A percentile compares a stretch with the other conserved stretches of the same genome.
phyloP scores from a whole-genome alignment of 2,888 invertebrate species.

The Muschampia plurimacula region DNA sequence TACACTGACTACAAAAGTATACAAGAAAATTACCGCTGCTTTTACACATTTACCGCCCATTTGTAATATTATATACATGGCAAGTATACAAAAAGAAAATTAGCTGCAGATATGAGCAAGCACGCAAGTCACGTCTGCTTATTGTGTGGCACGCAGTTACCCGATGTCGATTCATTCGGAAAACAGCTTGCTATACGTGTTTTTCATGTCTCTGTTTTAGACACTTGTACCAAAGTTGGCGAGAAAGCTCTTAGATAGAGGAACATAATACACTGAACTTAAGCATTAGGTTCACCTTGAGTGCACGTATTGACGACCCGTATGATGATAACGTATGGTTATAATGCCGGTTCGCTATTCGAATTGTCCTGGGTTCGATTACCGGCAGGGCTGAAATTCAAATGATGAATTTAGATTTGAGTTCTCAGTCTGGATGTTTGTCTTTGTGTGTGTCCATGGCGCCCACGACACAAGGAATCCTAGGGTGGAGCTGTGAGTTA shows the following conservation, averaged over 20 bases:
- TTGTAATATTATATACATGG: constrained; percentile 2
- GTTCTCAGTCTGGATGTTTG: too few species aligned
- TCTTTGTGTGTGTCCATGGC: too few species aligned
- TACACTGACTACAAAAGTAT: neutral
- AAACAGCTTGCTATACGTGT: constrained; percentile 34
- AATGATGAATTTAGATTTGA: too few species aligned
- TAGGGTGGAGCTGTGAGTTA: too few species aligned
- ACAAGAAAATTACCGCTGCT: neutral
- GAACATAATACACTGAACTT: too few species aligned
- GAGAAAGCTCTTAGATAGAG: neutral
- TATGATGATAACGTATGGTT: too few species aligned
- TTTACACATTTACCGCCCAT: neutral
- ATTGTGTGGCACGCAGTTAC: constrained; percentile 30
- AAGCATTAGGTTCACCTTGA: too few species aligned
- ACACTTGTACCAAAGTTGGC: constrained; percentile 7
- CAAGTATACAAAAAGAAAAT: constrained; percentile 27
- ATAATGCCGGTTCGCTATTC: too few species aligned
- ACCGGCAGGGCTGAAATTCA: too few species aligned
- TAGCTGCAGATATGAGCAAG: constrained; percentile 20
- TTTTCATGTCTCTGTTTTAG: constrained; percentile 33
- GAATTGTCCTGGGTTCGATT: too few species aligned
- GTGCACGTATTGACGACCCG: too few species aligned
- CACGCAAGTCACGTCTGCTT: constrained; percentile 35
- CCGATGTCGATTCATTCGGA: constrained; percentile 30
- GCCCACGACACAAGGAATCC: too few species aligned